Evolutionary conservation across 2,888 invertebrate genomes (phyloP).

Genomic region (Leptogaster cylindrica): DNA sequence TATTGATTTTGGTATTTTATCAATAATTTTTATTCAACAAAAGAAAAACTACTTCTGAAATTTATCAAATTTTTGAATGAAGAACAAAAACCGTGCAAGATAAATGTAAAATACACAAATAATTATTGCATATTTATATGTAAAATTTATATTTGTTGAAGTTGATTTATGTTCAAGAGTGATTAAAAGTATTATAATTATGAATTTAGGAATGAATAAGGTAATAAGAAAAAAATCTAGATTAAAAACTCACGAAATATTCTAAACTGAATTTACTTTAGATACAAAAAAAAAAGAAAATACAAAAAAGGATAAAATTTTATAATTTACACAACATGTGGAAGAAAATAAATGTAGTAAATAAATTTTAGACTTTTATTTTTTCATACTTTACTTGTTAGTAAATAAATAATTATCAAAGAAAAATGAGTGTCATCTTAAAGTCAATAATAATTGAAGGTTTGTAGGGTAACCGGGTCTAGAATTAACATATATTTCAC

Average conservation of each 20-base stretch:
- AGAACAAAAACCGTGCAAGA: slow-evolving; percentile 1
- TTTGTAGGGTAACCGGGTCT: no score
- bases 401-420: slow-evolving; percentile 11
- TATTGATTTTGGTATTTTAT: no score
- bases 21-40: no score
- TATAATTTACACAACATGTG: slow-evolving; percentile 31
- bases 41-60: not conserved
- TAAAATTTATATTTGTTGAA: slow-evolving; percentile 39
- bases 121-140: slow-evolving; percentile 33
- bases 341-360: slow-evolving; percentile 17
- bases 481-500: no score
- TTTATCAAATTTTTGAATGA: slow-evolving; percentile 13
- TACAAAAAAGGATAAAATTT: slow-evolving; percentile 18
- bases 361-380: slow-evolving; percentile 27
- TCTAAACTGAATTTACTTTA: slow-evolving; percentile 53
- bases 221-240: slow-evolving; percentile 9
- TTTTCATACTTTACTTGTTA: slow-evolving; percentile 32
- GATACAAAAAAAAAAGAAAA: slow-evolving; percentile 45
- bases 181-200: slow-evolving; percentile 34
- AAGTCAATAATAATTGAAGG: no score
- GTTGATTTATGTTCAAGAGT: slow-evolving; percentile 34
- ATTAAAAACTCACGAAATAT: slow-evolving; percentile 49
- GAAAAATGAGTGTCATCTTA: not conserved
- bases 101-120: slow-evolving; percentile 13
- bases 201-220: slow-evolving; percentile 25